phyloP scores from a whole-genome alignment of 2,113 vertebrate genomes.

The Xenopus borealis region DNA sequence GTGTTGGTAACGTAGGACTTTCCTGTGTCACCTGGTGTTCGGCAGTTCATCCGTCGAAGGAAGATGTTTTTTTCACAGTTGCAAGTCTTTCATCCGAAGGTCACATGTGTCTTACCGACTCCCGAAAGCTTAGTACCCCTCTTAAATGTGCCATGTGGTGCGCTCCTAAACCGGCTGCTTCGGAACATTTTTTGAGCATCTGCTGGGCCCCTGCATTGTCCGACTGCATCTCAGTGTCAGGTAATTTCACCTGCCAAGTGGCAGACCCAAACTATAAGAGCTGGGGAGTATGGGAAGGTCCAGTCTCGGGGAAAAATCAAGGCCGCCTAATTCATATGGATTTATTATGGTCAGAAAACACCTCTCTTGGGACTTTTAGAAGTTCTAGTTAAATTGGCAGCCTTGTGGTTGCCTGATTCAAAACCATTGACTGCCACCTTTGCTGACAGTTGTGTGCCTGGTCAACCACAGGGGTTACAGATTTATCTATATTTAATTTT shows the following conservation, averaged over 20 bases:
- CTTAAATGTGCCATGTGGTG: conserved; percentile 59
- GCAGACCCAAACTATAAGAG: too few relatives aligned
- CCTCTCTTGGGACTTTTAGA: too few relatives aligned
- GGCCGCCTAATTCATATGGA: too few relatives aligned
- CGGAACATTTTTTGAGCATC: conserved; percentile 58
- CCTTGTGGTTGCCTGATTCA: too few relatives aligned
- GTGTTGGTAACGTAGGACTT: accelerated
- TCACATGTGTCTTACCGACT: conserved; percentile 64
- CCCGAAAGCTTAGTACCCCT: conserved; percentile 55
- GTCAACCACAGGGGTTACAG: too few relatives aligned
- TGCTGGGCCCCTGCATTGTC: conserved; percentile 77
- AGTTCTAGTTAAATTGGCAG: too few relatives aligned
- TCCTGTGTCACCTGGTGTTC: conserved; percentile 62
- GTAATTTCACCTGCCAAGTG: conserved; percentile 51
- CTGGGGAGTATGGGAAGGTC: too few relatives aligned
- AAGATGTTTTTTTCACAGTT: conserved; percentile 42
- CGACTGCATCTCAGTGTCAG: conserved; percentile 73
- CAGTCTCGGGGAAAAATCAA: too few relatives aligned
- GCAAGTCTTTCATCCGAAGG: conserved; percentile 68
- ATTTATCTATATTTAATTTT: too few relatives aligned
- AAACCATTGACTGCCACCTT: too few relatives aligned
- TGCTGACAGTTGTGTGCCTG: too few relatives aligned
- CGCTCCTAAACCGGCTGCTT: conserved; percentile 14
- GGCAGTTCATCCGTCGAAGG: conserved; percentile 12
- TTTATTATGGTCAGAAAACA: too few relatives aligned